Evolutionary conservation across 2,888 invertebrate species (phyloP).

Genomic region (Steromphala cineraria): DNA sequence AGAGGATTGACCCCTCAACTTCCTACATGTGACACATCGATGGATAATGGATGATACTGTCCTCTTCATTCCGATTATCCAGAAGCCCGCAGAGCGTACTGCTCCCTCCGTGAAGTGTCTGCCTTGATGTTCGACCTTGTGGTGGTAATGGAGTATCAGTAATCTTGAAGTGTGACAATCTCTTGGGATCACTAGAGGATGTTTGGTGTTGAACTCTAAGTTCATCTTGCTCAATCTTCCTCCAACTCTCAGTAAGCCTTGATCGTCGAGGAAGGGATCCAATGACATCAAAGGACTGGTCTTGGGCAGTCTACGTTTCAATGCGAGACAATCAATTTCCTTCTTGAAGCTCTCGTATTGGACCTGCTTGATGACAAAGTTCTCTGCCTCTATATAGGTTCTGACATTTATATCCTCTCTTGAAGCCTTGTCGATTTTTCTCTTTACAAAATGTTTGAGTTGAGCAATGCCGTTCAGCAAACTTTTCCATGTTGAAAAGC

Average conservation of each 20-base stretch:
- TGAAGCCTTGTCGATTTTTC: too few relatives aligned
- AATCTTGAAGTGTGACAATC: not conserved
- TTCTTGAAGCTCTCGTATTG: too few relatives aligned
- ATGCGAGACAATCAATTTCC: too few relatives aligned
- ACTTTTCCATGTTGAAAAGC: too few relatives aligned
- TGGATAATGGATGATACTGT: not conserved
- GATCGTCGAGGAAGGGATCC: slow-evolving; percentile 32
- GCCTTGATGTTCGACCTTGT: not conserved
- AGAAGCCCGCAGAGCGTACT: not conserved
- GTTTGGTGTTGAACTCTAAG: not conserved
- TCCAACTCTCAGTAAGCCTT: slow-evolving; percentile 36
- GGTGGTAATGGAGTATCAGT: not conserved
- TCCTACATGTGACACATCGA: not conserved
- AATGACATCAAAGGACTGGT: too few relatives aligned
- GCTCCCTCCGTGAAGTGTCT: slow-evolving; percentile 16
- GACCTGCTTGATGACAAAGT: too few relatives aligned
- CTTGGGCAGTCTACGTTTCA: too few relatives aligned
- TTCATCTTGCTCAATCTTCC: slow-evolving; percentile 25
- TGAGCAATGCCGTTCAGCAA: too few relatives aligned
- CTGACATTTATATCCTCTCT: too few relatives aligned
- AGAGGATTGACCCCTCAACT: not conserved
- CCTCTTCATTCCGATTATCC: slow-evolving; percentile 12
- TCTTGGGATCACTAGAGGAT: slow-evolving; percentile 5
- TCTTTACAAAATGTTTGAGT: too few relatives aligned
- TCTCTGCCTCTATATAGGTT: too few relatives aligned